Evolutionary conservation across 2,888 invertebrate genomes (phyloP).

Genomic region (Pachliopta kotzebuea): DNA sequence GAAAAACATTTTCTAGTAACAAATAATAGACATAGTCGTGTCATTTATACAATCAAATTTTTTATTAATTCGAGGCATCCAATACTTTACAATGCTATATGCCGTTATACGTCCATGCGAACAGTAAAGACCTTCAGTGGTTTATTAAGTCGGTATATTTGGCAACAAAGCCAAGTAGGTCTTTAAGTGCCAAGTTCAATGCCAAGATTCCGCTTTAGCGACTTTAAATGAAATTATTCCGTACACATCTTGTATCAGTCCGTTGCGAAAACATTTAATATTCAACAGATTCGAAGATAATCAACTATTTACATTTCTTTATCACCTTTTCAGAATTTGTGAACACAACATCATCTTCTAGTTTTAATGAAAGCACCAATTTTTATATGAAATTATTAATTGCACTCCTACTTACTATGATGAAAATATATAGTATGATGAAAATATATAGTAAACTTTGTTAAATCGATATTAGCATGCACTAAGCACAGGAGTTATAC

Average conservation of each 20-base stretch:
- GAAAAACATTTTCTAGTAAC: too few species aligned
- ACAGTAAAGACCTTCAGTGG: constrained; percentile 23
- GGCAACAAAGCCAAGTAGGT: constrained; percentile 66
- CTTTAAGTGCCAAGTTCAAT: constrained; percentile 60
- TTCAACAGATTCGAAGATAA: constrained; percentile 4
- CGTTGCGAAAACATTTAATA: constrained; percentile 14
- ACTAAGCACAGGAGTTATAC: background rate
- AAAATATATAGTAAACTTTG: background rate
- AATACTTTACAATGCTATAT: background rate
- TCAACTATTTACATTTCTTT: too few species aligned
- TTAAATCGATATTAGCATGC: background rate
- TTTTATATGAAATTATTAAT: too few species aligned
- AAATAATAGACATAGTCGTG: too few species aligned
- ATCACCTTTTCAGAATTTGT: too few species aligned
- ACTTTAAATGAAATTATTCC: constrained; percentile 46
- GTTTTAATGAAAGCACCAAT: too few species aligned
- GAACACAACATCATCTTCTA: too few species aligned
- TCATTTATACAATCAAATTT: too few species aligned
- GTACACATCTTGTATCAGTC: constrained; percentile 31
- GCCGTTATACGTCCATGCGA: background rate
- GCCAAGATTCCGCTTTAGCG: constrained; percentile 64
- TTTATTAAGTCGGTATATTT: constrained; percentile 52
- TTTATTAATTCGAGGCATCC: too few species aligned
- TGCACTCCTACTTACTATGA: too few species aligned
- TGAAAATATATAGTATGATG: background rate